Conservation (phyloP, 35 echinoderm and acorn worm species). For the Nesometra sesokonis region DNA sequence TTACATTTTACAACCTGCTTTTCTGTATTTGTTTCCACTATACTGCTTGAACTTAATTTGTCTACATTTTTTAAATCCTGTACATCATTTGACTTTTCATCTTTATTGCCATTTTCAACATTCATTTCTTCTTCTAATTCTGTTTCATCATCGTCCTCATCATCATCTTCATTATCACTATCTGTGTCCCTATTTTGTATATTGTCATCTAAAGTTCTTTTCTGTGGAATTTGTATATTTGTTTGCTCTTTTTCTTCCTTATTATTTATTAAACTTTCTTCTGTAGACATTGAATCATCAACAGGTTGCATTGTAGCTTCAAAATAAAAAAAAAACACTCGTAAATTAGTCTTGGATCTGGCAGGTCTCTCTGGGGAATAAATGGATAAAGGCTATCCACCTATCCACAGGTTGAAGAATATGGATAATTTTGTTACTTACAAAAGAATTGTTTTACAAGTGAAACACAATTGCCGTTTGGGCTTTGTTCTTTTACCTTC, state of each 20-base stretch:
- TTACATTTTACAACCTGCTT: not conserved
- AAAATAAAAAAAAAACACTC: too few species aligned
- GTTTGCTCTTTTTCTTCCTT: not conserved
- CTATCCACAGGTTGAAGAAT: too few species aligned
- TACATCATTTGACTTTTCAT: not conserved
- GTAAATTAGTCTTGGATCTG: too few species aligned
- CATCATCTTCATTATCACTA: slow-evolving; percentile 1
- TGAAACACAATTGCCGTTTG: too few species aligned
- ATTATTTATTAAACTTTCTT: not conserved
- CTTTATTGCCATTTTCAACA: not conserved
- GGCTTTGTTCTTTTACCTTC: too few species aligned
- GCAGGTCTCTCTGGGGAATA: too few species aligned
- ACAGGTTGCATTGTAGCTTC: too few species aligned
- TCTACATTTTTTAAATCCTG: not conserved
- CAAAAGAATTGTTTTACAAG: too few species aligned
- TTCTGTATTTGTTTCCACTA: not conserved
- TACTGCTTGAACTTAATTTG: not conserved
- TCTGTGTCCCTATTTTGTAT: not conserved
- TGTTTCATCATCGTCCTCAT: not conserved
- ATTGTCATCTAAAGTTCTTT: not conserved
- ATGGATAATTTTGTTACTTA: too few species aligned
- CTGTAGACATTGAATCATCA: not conserved
- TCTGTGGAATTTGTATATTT: too few species aligned
- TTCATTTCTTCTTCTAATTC: not conserved
- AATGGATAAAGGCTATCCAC: too few species aligned